phyloP scores from a whole-genome alignment of 2,797 vertebrate species.

The Botia almorhae region DNA sequence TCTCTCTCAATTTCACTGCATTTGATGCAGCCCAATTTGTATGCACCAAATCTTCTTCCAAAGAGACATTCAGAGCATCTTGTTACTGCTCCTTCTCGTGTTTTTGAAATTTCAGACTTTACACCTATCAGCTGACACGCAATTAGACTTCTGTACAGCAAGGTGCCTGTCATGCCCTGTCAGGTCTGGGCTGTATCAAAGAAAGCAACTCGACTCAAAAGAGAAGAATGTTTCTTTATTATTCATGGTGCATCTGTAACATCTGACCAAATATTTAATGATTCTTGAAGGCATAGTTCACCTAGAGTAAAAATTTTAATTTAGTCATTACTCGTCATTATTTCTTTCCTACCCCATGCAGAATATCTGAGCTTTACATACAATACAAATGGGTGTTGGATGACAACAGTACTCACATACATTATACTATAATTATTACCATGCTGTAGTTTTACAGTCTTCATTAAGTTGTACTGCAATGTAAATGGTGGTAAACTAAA shows the following conservation, averaged over 20 bases:
- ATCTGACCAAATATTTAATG: constrained; percentile 32
- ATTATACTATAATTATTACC: too few species aligned
- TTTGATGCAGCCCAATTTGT: constrained; percentile 64
- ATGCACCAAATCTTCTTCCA: constrained; percentile 49
- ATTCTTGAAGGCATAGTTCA: neutral
- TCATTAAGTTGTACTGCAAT: too few species aligned
- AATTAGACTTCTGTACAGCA: constrained; percentile 54
- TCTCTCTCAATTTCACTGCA: constrained; percentile 21
- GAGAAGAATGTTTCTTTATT: neutral
- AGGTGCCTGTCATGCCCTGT: constrained; percentile 36
- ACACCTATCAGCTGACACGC: constrained; percentile 43
- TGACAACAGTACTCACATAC: too few species aligned
- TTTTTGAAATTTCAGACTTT: constrained; percentile 62
- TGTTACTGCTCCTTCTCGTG: constrained; percentile 62
- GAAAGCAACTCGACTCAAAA: constrained; percentile 5
- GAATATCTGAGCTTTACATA: neutral
- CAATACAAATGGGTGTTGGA: neutral
- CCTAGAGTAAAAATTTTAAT: neutral
- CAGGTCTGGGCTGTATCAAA: constrained; percentile 50
- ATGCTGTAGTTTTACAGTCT: too few species aligned
- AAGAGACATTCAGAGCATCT: constrained; percentile 64
- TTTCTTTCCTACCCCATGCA: neutral
- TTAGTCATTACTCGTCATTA: neutral
- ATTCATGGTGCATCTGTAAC: neutral
- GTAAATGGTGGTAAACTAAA: too few species aligned